phyloP scores from a whole-genome alignment of 2,113 vertebrate genomes.

The Erpornis zantholeuca region DNA sequence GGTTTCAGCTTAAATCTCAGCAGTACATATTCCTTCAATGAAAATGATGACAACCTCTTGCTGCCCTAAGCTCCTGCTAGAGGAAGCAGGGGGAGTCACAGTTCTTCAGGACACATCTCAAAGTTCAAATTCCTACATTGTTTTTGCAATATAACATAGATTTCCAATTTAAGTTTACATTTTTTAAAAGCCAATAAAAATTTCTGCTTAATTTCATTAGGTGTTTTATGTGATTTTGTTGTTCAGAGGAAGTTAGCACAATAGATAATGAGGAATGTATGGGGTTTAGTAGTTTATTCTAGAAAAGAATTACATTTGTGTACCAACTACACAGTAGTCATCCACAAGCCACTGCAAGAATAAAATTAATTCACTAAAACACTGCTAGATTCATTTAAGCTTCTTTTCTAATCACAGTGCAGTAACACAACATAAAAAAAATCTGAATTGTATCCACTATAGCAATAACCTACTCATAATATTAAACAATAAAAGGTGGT shows the following conservation, averaged over 20 bases:
- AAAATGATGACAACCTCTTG: background rate
- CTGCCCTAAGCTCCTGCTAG: background rate
- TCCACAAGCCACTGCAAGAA: background rate
- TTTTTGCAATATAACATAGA: background rate
- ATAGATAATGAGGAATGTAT: background rate
- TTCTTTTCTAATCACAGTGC: background rate
- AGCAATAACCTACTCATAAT: background rate
- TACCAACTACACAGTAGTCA: background rate
- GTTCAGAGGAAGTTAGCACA: background rate
- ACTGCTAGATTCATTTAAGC: constrained; percentile 32
- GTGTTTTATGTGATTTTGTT: background rate
- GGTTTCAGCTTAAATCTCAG: background rate
- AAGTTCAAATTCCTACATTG: background rate
- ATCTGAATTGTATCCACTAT: background rate
- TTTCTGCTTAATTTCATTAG: background rate
- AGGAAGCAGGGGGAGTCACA: background rate
- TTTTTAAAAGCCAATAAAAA: background rate
- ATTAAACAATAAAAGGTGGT: background rate
- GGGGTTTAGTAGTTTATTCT: background rate
- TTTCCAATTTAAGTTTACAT: background rate
- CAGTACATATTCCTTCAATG: background rate
- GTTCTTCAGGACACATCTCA: background rate
- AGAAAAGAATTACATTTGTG: background rate
- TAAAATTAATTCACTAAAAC: constrained; percentile 1
- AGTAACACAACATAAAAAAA: background rate